These are phyloP conservation scores for Dryadula phaetusa DNA, from an alignment of 2,888 invertebrate species.

Conservation along the genomic window DNA sequence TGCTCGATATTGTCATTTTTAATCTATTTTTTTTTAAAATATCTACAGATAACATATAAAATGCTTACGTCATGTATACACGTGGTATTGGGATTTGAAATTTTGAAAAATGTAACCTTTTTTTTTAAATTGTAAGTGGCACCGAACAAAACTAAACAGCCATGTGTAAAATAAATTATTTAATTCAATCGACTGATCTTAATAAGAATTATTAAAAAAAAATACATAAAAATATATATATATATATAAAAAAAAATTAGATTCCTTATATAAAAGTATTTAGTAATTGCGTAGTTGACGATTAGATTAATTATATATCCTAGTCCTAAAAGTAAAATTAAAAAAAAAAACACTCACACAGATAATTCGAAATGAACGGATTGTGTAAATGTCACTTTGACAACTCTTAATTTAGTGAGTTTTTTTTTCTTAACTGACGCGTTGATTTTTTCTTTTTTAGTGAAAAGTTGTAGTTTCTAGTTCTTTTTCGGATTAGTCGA, in stretches of 20 bases:
- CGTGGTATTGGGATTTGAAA: background rate
- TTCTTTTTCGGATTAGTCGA: conserved; percentile 8
- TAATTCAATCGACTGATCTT: conserved; percentile 11
- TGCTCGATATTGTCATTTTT: background rate
- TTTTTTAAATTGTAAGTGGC: background rate
- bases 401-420: background rate
- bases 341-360: background rate
- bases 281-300: background rate
- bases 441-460: background rate
- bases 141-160: background rate
- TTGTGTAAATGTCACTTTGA: background rate
- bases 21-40: background rate
- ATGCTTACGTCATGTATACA: background rate
- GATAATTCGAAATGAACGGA: background rate
- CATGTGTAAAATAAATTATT: conserved; percentile 1
- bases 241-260: too few species aligned
- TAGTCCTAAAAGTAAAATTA: background rate
- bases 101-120: too few species aligned
- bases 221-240: background rate
- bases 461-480: background rate
- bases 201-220: conserved; percentile 1
- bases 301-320: background rate
- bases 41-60: background rate
- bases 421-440: background rate
- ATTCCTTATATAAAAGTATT: too few species aligned